Evolutionary conservation across 2,888 invertebrate genomes (phyloP), one percentile per base, ranked within the genome.

Genomic region (Brenthis ino): DNA sequence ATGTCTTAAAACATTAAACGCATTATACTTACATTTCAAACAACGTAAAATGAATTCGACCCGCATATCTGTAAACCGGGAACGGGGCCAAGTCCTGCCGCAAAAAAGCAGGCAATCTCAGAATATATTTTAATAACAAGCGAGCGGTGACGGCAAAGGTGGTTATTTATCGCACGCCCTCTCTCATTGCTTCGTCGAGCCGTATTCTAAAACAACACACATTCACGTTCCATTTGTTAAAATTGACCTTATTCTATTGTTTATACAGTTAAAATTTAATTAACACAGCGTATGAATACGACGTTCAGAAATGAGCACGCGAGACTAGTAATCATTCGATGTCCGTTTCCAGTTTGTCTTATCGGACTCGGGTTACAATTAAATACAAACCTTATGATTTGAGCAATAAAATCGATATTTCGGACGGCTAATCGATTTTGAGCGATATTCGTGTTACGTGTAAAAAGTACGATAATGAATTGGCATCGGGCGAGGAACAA

Each of bases 161-260:
- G 89, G 90, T 92, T 89, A 91, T 92, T 92, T 91, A 92, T 93
- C 89, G 89, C 86, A 90, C 92, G 92, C 92, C 92, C 92, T 93
- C 92, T 92, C 91, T 90, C 91, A 91, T 91, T 91, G 92, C 92
- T 87, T 89, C 85, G 80, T 80, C 83, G 82, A 79, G 81, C 79
- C 83, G 76, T 80, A 81, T 78, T 84, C 82, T 80, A 79, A 86
- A 90, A 89, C 86, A 88, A 87, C 89, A 80, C 83, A 88, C 84
- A 85, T 74, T 78, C 76, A 65, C 67, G 37, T 16, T 11, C 53
- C 37, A 69, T 75, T 73, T 64, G 69, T 75, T 33, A 90, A 87
- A 84, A 80, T 69, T 77, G 72, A 87, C 86, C 82, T 83, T 88
- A 88, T 74, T 16, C 0, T 70, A 6, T 58, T 65, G 28, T 28